A percentile compares a stretch with the other conserved stretches of the same genome.
Evolutionary conservation across 2,113 vertebrate species (phyloP).

Genomic region (Xenus cinereus): DNA sequence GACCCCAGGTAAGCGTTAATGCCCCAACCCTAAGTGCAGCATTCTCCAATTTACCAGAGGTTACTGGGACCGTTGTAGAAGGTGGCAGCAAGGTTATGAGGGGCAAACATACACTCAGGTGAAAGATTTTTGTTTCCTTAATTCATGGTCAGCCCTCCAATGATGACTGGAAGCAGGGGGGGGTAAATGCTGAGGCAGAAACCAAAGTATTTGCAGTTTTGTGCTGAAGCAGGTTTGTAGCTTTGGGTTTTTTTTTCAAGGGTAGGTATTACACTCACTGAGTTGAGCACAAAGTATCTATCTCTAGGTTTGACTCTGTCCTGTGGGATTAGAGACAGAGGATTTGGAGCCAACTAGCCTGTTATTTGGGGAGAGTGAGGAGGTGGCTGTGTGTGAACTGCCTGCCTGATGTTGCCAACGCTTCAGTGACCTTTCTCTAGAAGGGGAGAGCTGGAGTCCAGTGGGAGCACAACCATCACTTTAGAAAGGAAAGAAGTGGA

Average conservation of each 20-base stretch:
- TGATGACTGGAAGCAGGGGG: background rate
- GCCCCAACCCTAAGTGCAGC: background rate
- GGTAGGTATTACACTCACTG: background rate
- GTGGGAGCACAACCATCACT: background rate
- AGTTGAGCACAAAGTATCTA: background rate
- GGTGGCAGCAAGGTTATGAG: background rate
- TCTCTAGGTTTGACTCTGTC: background rate
- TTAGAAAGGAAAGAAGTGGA: background rate
- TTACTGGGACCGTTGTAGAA: background rate
- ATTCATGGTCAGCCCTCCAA: background rate
- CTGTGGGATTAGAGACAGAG: background rate
- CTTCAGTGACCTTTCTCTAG: constrained; percentile 6
- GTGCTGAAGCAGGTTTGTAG: background rate
- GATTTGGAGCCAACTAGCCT: background rate
- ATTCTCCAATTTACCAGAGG: background rate
- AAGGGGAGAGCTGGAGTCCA: background rate
- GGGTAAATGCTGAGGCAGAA: background rate
- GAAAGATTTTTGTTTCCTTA: background rate
- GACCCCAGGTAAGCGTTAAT: background rate
- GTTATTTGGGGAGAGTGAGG: background rate
- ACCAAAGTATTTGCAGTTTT: background rate
- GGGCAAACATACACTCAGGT: background rate
- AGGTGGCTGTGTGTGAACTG: constrained; percentile 11
- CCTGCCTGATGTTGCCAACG: background rate
- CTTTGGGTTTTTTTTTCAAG: background rate